Percentiles rank a stretch among this genome's conserved stretches.
phyloP scores from a whole-genome alignment of 2,113 vertebrate genomes.

The Mormyrus iriodes region DNA sequence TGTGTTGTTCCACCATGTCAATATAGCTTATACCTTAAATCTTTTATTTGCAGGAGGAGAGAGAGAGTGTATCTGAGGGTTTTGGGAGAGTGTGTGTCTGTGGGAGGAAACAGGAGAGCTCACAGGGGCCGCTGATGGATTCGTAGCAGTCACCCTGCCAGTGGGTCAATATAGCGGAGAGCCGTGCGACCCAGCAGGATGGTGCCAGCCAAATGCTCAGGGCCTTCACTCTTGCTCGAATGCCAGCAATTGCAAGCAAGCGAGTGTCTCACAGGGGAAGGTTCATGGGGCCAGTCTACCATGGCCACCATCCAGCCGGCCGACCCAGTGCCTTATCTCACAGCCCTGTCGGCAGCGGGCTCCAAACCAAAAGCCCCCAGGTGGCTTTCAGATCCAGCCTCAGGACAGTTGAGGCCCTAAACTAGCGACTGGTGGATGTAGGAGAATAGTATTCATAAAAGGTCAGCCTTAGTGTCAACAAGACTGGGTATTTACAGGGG shows the following conservation, averaged over 20 bases:
- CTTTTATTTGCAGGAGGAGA: neutral
- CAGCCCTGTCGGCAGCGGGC: neutral
- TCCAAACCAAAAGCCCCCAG: neutral
- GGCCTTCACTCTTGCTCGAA: neutral
- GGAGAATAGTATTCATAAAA: neutral
- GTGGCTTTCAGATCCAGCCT: neutral
- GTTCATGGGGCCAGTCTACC: neutral
- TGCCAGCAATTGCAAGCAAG: neutral
- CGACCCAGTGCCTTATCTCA: neutral
- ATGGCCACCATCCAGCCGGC: neutral
- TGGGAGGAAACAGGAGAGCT: neutral
- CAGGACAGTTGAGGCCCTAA: neutral
- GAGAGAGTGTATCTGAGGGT: neutral
- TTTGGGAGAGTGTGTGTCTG: neutral
- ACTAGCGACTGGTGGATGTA: neutral
- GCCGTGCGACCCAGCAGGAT: too few relatives aligned
- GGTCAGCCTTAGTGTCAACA: neutral
- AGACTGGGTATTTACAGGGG: neutral
- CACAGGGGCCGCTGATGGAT: neutral
- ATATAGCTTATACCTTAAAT: slow-evolving; percentile 6
- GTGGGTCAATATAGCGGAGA: neutral
- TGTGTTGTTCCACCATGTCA: slow-evolving; percentile 1
- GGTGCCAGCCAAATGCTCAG: too few relatives aligned
- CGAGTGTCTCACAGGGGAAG: neutral
- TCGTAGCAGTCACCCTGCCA: neutral